Conservation (phyloP, 2,888 invertebrate genomes). For the Pediacus dermestoides region DNA sequence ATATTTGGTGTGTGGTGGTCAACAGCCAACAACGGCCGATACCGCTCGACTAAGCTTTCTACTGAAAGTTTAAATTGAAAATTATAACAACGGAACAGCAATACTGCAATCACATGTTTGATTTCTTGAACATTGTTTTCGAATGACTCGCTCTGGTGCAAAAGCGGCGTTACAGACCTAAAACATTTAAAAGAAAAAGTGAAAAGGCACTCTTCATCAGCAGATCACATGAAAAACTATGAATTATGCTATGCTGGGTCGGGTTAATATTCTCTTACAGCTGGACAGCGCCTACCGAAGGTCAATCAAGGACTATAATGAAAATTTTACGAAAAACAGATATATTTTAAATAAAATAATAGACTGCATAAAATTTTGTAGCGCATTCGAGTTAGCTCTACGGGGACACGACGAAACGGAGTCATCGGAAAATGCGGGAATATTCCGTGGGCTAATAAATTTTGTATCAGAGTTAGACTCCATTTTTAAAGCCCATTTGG, state of each 20-base stretch:
- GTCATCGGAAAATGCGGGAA: constrained; percentile 23
- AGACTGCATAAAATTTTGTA: constrained; percentile 35
- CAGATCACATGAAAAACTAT: constrained; percentile 4
- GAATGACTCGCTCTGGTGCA: no score
- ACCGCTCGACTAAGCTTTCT: no score
- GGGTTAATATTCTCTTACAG: constrained; percentile 23
- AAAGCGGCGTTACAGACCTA: constrained; percentile 5
- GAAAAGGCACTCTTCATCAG: constrained; percentile 1
- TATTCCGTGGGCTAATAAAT: constrained; percentile 30
- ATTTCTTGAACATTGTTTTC: no score
- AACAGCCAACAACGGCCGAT: no score
- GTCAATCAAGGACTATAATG: constrained; percentile 21
- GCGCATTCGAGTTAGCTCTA: constrained; percentile 34
- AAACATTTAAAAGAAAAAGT: constrained; percentile 5
- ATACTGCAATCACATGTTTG: no score
- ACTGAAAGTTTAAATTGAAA: no score
- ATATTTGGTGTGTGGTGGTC: no score
- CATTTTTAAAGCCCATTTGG: constrained; percentile 10
- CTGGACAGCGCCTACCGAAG: constrained; percentile 20
- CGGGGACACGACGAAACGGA: constrained; percentile 30
- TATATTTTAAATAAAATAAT: constrained; percentile 30
- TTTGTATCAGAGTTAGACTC: constrained; percentile 8
- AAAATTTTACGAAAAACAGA: constrained; percentile 30
- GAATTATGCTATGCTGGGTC: constrained; percentile 20
- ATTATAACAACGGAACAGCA: no score